phyloP scores from a whole-genome alignment of 2,113 vertebrate species.

The Notothenia coriiceps region DNA sequence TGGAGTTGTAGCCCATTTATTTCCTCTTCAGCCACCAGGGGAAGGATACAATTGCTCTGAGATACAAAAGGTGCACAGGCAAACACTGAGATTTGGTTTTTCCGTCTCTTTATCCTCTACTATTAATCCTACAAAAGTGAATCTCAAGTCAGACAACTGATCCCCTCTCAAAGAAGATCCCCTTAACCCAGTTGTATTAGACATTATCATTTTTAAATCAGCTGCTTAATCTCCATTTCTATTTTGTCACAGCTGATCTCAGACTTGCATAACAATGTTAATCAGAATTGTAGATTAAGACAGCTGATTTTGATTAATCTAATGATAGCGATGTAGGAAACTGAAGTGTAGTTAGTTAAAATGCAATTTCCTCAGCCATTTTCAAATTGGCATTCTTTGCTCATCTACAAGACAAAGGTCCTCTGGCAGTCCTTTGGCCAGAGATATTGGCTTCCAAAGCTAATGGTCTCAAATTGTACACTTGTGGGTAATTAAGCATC shows the following conservation, averaged over 20 bases:
- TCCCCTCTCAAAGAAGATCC: background rate
- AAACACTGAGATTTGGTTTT: constrained; percentile 4
- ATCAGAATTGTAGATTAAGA: constrained; percentile 3
- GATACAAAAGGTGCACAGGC: constrained; percentile 1
- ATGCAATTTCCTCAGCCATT: constrained; percentile 20
- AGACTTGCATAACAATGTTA: background rate
- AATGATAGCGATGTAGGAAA: constrained; percentile 4
- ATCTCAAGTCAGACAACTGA: constrained; percentile 26
- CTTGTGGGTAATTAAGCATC: constrained; percentile 71
- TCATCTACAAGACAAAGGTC: constrained; percentile 35
- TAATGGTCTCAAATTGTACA: constrained; percentile 75
- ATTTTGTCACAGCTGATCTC: background rate
- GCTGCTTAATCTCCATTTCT: constrained; percentile 11
- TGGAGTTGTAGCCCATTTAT: constrained; percentile 16
- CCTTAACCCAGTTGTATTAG: constrained; percentile 2
- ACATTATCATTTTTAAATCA: constrained; percentile 11
- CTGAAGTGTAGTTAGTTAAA: background rate
- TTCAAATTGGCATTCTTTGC: constrained; percentile 28
- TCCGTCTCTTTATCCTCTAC: constrained; percentile 7
- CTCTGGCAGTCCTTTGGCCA: constrained; percentile 58
- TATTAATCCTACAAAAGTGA: background rate
- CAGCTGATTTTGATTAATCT: constrained; percentile 13
- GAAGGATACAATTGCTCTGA: background rate
- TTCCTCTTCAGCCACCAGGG: background rate
- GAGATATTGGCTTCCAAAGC: constrained; percentile 61